These are phyloP conservation scores for Stenotaenia linearis DNA, from an alignment of 2,888 invertebrate genomes.

Conservation along the genomic window DNA sequence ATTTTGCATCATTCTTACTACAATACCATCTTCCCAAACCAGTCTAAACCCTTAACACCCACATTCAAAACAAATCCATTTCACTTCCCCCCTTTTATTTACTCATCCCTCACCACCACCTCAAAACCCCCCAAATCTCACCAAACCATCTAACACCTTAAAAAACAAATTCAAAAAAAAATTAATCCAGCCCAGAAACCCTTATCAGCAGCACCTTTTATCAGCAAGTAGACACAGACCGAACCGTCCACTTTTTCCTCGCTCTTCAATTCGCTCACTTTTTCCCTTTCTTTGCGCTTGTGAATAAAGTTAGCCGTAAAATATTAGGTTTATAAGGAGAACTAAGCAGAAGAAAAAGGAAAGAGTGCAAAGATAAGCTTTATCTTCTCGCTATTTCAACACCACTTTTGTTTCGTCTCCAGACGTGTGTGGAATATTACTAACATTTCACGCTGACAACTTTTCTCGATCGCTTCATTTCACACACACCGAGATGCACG, in stretches of 20 bases:
- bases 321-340: slow-evolving; percentile 4
- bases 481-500: not conserved
- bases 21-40: too few species aligned
- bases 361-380: slow-evolving; percentile 13
- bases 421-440: slow-evolving; percentile 19
- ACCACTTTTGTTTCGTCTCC: slow-evolving; percentile 12
- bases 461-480: not conserved
- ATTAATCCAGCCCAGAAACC: not conserved
- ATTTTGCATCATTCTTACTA: too few species aligned
- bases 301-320: slow-evolving; percentile 10
- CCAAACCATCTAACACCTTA: not conserved
- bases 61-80: too few species aligned
- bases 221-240: not conserved
- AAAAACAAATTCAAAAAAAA: not conserved
- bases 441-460: slow-evolving; percentile 12
- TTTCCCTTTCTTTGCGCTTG: not conserved
- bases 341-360: not conserved
- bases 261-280: not conserved
- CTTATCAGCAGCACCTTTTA: not conserved
- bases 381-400: slow-evolving; percentile 19
- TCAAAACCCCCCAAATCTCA: not conserved
- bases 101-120: too few species aligned
- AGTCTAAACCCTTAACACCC: too few species aligned
- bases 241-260: not conserved
- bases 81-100: too few species aligned